These are phyloP conservation scores for Pygocentrus nattereri DNA, from an alignment of 2,797 vertebrate genomes.

Conservation along the genomic window DNA sequence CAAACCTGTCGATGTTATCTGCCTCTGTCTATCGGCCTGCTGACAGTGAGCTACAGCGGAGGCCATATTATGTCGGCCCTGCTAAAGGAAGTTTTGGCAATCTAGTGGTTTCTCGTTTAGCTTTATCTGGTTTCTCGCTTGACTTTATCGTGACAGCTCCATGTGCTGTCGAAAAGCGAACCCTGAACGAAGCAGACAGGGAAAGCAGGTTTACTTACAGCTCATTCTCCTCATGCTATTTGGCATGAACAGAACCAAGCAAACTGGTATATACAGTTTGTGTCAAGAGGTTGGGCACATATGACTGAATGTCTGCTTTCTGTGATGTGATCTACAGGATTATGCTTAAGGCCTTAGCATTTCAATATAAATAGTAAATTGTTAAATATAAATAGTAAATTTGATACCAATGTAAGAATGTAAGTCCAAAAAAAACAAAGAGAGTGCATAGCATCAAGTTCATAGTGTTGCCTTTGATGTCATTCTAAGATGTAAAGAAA, in stretches of 20 bases:
- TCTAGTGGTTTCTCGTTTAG: slow-evolving; percentile 20
- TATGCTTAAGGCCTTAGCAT: background rate
- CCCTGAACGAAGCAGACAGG: background rate
- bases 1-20: slow-evolving; percentile 35
- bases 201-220: background rate
- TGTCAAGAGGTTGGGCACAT: background rate
- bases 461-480: too few species aligned
- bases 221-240: background rate
- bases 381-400: background rate
- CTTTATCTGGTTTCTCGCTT: slow-evolving; percentile 19
- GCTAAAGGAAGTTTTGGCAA: background rate
- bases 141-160: slow-evolving; percentile 1
- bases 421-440: too few species aligned
- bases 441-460: background rate
- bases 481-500: background rate
- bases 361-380: background rate
- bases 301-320: background rate
- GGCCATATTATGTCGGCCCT: slow-evolving; percentile 11
- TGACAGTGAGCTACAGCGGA: slow-evolving; percentile 8
- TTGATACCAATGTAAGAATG: too few species aligned
- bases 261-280: background rate
- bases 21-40: background rate
- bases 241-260: background rate
- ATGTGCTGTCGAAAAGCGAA: background rate
- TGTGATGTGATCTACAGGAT: background rate